phyloP scores from a whole-genome alignment of 2,113 vertebrate species.

The Cololabis saira region DNA sequence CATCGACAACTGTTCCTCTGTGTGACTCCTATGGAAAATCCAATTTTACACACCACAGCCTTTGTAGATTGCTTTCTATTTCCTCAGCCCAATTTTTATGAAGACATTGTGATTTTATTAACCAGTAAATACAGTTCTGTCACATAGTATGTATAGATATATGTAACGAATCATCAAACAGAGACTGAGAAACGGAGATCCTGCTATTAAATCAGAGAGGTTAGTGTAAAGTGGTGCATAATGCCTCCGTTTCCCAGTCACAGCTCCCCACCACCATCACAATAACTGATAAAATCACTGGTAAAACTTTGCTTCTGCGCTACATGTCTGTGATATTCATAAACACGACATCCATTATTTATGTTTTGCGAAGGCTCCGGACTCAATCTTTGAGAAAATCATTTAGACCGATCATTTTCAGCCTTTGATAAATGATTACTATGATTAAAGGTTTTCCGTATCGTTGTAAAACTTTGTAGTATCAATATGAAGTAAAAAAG shows the following conservation, averaged over 20 bases:
- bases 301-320: slow-evolving; percentile 28
- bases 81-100: slow-evolving; percentile 75
- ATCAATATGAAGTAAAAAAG: background rate
- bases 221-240: slow-evolving; percentile 51
- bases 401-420: slow-evolving; percentile 1
- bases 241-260: slow-evolving; percentile 26
- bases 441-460: slow-evolving; percentile 6
- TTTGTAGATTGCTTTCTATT: slow-evolving; percentile 80
- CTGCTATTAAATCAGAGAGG: slow-evolving; percentile 59
- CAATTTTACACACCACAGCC: slow-evolving; percentile 83
- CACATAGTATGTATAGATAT: slow-evolving; percentile 66
- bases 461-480: background rate
- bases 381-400: slow-evolving; percentile 10
- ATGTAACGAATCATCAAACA: slow-evolving; percentile 70
- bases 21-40: slow-evolving; percentile 79
- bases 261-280: slow-evolving; percentile 12
- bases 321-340: slow-evolving; percentile 12
- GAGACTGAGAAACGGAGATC: slow-evolving; percentile 46
- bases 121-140: slow-evolving; percentile 80
- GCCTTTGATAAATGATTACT: background rate
- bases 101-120: slow-evolving; percentile 82
- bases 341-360: slow-evolving; percentile 36
- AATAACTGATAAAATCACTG: slow-evolving; percentile 13
- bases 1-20: slow-evolving; percentile 80
- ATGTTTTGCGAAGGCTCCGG: slow-evolving; percentile 11